A percentile compares a stretch with the other conserved stretches of the same genome.
phyloP scores from a whole-genome alignment of 2,888 invertebrate genomes.

The Drosophila subsilvestris region DNA sequence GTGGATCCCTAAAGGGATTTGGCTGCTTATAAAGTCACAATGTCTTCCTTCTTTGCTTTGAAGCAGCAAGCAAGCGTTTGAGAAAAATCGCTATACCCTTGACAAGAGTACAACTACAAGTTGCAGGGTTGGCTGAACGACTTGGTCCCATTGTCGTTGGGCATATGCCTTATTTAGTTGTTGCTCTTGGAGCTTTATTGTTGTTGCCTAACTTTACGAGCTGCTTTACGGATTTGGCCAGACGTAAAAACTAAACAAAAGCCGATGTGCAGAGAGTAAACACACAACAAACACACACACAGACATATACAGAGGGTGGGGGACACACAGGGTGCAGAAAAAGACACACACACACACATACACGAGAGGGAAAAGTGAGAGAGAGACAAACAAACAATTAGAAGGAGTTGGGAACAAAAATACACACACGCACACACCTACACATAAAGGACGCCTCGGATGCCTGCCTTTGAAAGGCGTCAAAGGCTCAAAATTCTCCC shows the following conservation, averaged over 20 bases:
- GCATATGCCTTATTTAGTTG: conserved; percentile 67
- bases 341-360: background rate
- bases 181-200: conserved; percentile 58
- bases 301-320: background rate
- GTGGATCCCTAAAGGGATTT: background rate
- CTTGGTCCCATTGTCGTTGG: conserved; percentile 53
- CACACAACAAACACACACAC: conserved; percentile 19
- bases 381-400: conserved; percentile 76
- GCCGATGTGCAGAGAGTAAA: conserved; percentile 55
- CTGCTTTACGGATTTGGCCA: conserved; percentile 71
- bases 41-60: conserved; percentile 8
- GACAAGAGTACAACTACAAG: background rate
- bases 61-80: background rate
- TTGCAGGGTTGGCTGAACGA: conserved; percentile 11
- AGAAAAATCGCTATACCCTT: background rate
- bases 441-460: conserved; percentile 24
- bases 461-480: conserved; percentile 68
- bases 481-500: conserved; percentile 54
- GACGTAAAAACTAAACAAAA: conserved; percentile 78
- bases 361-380: conserved; percentile 19
- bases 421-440: conserved; percentile 29
- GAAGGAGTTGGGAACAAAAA: conserved; percentile 49
- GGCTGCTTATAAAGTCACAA: conserved; percentile 1
- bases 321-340: conserved; percentile 10
- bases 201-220: conserved; percentile 71